Percentiles rank a stretch among this genome's conserved stretches.
Evolutionary conservation across 2,797 vertebrate genomes (phyloP).

Genomic region (Malurus splendens): DNA sequence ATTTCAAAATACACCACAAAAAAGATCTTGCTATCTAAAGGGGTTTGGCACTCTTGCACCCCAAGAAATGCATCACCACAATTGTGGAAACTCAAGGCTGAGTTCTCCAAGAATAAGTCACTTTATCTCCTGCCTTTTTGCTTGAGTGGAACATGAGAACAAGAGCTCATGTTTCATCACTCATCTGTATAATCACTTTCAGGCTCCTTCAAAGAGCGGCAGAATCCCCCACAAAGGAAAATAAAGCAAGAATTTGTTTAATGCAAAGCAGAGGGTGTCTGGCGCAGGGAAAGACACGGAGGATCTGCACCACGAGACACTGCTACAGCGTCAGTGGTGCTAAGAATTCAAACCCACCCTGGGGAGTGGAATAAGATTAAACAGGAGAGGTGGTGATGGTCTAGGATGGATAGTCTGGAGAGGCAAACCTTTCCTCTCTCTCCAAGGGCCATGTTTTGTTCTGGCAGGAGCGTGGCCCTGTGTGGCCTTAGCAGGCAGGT

Average conservation of each 20-base stretch:
- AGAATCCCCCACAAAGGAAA: not conserved
- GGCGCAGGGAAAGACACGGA: accelerated
- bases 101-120: not conserved
- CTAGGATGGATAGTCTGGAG: not conserved
- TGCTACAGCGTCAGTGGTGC: not conserved
- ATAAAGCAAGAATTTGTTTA: not conserved
- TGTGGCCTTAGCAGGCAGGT: not conserved
- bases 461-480: not conserved
- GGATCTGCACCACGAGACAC: not conserved
- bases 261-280: not conserved
- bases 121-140: not conserved
- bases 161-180: not conserved
- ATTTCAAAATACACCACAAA: not conserved
- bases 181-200: not conserved
- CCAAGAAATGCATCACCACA: not conserved
- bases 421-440: not conserved
- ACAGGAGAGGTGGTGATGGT: not conserved
- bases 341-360: not conserved
- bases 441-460: not conserved
- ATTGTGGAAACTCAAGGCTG: not conserved
- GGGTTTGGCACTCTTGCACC: not conserved
- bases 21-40: not conserved
- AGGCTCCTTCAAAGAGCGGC: not conserved
- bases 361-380: not conserved
- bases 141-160: not conserved